These are phyloP conservation scores for Numenius arquata DNA, from an alignment of 2,113 vertebrate genomes.

Conservation along the genomic window DNA sequence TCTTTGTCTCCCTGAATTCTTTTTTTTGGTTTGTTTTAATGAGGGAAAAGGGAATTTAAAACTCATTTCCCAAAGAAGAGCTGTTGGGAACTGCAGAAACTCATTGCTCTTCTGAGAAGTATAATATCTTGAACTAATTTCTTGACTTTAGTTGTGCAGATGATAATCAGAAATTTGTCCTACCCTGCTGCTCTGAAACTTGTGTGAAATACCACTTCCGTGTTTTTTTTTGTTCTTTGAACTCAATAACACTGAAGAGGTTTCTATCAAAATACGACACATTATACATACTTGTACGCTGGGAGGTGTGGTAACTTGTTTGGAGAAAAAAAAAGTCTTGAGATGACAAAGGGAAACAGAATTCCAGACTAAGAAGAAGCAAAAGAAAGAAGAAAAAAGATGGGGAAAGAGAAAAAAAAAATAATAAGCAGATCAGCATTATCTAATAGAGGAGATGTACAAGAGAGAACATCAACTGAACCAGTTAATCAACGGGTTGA, in stretches of 20 bases:
- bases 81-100: neutral
- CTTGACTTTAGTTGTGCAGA: neutral
- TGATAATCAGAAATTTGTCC: neutral
- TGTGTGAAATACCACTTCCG: neutral
- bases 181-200: neutral
- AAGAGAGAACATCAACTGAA: neutral
- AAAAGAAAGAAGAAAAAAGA: neutral
- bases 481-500: neutral
- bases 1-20: neutral
- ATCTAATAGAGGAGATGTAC: neutral
- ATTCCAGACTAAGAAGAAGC: neutral
- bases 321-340: neutral
- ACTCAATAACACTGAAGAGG: neutral
- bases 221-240: neutral
- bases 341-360: neutral
- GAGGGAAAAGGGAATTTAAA: neutral
- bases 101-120: neutral
- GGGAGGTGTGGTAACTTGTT: neutral
- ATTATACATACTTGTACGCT: neutral
- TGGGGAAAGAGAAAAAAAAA: no score
- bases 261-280: neutral
- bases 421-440: neutral
- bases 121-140: neutral
- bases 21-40: neutral
- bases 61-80: neutral